Percentiles rank a stretch among this genome's conserved stretches.
phyloP scores from a whole-genome alignment of 2,113 vertebrate genomes.

The Dromaius novaehollandiae region DNA sequence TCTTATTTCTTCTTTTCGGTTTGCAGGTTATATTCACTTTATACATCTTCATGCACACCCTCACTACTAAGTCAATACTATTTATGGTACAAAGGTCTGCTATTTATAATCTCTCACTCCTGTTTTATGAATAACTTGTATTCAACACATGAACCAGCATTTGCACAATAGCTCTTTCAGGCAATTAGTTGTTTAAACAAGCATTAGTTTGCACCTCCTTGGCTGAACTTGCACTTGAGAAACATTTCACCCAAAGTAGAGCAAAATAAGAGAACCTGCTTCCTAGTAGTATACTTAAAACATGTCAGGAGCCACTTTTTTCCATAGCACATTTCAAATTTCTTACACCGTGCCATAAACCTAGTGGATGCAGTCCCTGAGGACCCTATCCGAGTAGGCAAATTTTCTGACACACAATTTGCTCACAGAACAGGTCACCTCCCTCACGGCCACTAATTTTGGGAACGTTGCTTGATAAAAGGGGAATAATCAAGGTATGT shows the following conservation, averaged over 20 bases:
- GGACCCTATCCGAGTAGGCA: not conserved
- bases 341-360: not conserved
- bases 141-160: accelerated
- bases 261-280: not conserved
- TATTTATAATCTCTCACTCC: not conserved
- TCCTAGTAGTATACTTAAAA: not conserved
- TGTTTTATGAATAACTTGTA: not conserved
- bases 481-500: not conserved
- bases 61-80: not conserved
- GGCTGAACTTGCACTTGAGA: not conserved
- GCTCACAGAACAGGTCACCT: not conserved
- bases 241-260: not conserved
- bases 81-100: not conserved
- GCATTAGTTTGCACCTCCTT: not conserved
- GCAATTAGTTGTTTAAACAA: not conserved
- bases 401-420: not conserved
- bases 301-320: not conserved
- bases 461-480: not conserved
- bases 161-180: not conserved
- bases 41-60: not conserved
- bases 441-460: not conserved
- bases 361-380: not conserved
- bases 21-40: not conserved
- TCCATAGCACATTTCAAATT: not conserved
- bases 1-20: not conserved